phyloP scores from a whole-genome alignment of 2,888 invertebrate species.

The Limnephilus marmoratus region DNA sequence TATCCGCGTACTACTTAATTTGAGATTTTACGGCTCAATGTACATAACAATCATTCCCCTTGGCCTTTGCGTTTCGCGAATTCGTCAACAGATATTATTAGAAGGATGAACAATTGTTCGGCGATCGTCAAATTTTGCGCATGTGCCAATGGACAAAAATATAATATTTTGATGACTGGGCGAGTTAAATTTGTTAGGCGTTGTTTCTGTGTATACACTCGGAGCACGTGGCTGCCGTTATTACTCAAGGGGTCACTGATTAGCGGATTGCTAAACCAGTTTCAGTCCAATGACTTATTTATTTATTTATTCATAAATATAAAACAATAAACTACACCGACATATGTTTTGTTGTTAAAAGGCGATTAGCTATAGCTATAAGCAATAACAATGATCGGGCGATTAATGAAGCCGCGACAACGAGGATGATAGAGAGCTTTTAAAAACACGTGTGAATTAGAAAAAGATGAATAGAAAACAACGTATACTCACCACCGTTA shows the following conservation, averaged over 20 bases:
- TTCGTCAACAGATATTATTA: slow-evolving; percentile 9
- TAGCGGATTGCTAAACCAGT: neutral
- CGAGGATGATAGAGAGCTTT: neutral
- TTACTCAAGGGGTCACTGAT: neutral
- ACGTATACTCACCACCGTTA: too few relatives aligned
- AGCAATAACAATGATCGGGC: neutral
- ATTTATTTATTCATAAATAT: neutral
- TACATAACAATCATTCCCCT: neutral
- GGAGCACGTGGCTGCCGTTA: neutral
- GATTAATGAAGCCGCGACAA: neutral
- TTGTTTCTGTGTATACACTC: slow-evolving; percentile 7
- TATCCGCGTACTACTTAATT: neutral
- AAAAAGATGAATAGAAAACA: too few relatives aligned
- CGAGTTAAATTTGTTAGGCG: slow-evolving; percentile 15
- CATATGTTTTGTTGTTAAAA: neutral
- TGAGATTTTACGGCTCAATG: neutral
- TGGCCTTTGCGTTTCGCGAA: neutral
- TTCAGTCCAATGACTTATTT: neutral
- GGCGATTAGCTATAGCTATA: neutral
- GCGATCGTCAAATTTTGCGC: slow-evolving; percentile 18
- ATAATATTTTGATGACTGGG: slow-evolving; percentile 25
- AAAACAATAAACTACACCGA: neutral
- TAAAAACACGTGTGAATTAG: too few relatives aligned
- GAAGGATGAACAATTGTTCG: slow-evolving; percentile 42
- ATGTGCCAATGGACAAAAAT: slow-evolving; percentile 36